phyloP scores from a whole-genome alignment of 2,888 invertebrate genomes.

The Drosophila rellima region DNA sequence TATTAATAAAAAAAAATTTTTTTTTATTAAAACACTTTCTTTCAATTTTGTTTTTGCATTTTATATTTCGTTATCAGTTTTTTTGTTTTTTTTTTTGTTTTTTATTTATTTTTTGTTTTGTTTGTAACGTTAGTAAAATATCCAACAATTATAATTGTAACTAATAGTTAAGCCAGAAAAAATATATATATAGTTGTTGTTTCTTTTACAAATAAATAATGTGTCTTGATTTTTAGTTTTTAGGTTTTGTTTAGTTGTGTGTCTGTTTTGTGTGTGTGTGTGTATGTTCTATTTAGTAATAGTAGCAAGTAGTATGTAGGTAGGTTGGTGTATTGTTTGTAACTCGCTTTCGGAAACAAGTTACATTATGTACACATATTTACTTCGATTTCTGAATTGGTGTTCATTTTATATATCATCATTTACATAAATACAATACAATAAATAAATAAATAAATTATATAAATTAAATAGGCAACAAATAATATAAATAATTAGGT shows the following conservation, averaged over 20 bases:
- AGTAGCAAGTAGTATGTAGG: slow-evolving; percentile 45
- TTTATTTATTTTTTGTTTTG: slow-evolving; percentile 50
- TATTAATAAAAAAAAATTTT: background rate
- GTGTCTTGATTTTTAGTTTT: slow-evolving; percentile 63
- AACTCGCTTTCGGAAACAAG: slow-evolving; percentile 35
- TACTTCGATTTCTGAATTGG: slow-evolving; percentile 38
- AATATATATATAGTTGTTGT: slow-evolving; percentile 69
- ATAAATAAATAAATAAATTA: slow-evolving; percentile 76
- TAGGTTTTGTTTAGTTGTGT: slow-evolving; percentile 46
- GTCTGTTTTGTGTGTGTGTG: slow-evolving; percentile 17
- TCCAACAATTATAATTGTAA: slow-evolving; percentile 80
- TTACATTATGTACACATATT: slow-evolving; percentile 62
- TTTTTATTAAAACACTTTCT: slow-evolving; percentile 6
- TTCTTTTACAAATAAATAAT: slow-evolving; percentile 74
- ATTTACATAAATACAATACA: slow-evolving; percentile 70
- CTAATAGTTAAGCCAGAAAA: slow-evolving; percentile 69
- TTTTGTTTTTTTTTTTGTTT: slow-evolving; percentile 34
- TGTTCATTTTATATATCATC: slow-evolving; percentile 35
- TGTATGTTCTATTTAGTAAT: slow-evolving; percentile 33
- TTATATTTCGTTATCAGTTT: slow-evolving; percentile 58
- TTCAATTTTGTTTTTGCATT: slow-evolving; percentile 57
- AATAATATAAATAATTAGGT: slow-evolving; percentile 45
- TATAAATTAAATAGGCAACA: slow-evolving; percentile 73
- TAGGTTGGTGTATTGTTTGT: slow-evolving; percentile 41
- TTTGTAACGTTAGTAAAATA: slow-evolving; percentile 81